A percentile compares a stretch with the other conserved stretches of the same genome.
These are phyloP conservation scores for Lasioglossum zephyrum DNA, from an alignment of 2,888 invertebrate genomes.

Conservation along the genomic window DNA sequence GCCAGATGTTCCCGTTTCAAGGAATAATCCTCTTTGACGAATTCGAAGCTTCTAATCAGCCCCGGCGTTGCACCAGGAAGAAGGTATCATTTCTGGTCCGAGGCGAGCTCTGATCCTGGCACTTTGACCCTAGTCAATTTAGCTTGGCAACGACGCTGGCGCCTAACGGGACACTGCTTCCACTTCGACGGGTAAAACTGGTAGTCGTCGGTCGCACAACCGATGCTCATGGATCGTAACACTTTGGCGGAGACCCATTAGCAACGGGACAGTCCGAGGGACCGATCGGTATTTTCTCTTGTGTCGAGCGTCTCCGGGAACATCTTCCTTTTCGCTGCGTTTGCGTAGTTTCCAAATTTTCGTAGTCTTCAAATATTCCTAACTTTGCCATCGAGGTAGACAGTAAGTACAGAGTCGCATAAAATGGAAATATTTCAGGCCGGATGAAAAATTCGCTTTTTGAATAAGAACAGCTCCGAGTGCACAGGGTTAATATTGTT, in stretches of 20 bases:
- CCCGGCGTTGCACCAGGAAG: conserved; percentile 2
- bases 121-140: conserved; percentile 51
- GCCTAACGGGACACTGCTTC: conserved; percentile 66
- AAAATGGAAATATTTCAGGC: too few species aligned
- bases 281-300: conserved; percentile 1
- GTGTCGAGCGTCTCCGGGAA: background rate
- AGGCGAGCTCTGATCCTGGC: conserved; percentile 1
- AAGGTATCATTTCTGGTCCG: background rate
- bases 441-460: too few species aligned
- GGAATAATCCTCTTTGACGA: background rate
- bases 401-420: too few species aligned
- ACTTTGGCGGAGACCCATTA: conserved; percentile 22
- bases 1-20: background rate
- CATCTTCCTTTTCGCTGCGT: background rate
- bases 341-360: background rate
- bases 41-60: background rate
- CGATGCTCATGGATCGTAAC: conserved; percentile 29
- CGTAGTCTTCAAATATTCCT: background rate
- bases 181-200: conserved; percentile 48
- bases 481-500: too few species aligned
- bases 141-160: conserved; percentile 59
- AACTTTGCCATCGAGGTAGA: background rate
- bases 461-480: too few species aligned
- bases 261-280: conserved; percentile 12
- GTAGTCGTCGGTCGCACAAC: conserved; percentile 11